These are phyloP conservation scores for Myotis planiceps DNA, from an alignment of 2,797 vertebrate species.

Conservation along the genomic window DNA sequence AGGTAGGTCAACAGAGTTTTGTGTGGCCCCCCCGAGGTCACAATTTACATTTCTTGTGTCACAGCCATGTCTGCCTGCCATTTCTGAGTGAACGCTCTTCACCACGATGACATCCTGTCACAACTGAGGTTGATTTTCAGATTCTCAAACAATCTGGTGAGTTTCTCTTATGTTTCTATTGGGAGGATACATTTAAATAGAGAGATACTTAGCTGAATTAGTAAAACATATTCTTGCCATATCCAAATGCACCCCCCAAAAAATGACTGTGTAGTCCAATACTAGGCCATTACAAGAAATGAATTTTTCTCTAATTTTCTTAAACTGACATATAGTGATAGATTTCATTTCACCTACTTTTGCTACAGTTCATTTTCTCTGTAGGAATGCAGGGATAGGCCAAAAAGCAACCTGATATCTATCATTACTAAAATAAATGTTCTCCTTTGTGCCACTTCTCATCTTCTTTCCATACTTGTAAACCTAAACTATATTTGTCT, in stretches of 20 bases:
- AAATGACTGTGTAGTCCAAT: not conserved
- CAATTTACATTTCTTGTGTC: not conserved
- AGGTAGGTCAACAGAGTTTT: not conserved
- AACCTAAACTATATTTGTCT: not conserved
- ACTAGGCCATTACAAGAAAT: not conserved
- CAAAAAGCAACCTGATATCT: not conserved
- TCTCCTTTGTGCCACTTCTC: not conserved
- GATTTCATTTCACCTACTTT: slow-evolving; percentile 13
- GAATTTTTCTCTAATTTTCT: not conserved
- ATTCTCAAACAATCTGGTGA: not conserved
- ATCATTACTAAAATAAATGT: slow-evolving; percentile 25
- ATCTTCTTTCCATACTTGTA: not conserved
- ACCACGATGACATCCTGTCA: not conserved
- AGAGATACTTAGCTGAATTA: not conserved
- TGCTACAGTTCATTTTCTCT: not conserved
- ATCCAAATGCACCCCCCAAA: not conserved
- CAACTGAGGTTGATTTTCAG: not conserved
- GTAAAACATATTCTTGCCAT: not conserved
- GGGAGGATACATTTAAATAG: not conserved
- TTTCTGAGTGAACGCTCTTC: not conserved
- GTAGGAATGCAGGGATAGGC: not conserved
- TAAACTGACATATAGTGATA: not conserved
- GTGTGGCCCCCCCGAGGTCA: not conserved
- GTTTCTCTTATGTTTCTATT: not conserved
- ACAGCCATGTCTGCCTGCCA: not conserved